Evolutionary conservation across 1,140 invertebrate genomes (phyloP).

Genomic region (Drosophila guanche): DNA sequence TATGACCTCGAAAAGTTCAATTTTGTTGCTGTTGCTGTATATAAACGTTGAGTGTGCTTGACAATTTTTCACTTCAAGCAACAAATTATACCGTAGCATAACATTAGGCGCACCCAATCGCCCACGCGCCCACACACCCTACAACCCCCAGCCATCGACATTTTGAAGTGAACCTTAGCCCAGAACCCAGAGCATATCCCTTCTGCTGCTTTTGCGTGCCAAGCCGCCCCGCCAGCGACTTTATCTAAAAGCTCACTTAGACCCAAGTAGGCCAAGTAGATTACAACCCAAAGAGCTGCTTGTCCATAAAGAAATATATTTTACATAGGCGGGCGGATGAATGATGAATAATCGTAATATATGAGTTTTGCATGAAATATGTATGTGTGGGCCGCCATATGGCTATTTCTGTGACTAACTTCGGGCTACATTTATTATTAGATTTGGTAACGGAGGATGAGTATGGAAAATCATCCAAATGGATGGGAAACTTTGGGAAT

Average conservation of each 20-base stretch:
- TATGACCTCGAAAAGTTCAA: constrained; percentile 80
- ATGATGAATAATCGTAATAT: constrained; percentile 41
- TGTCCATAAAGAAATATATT: constrained; percentile 25
- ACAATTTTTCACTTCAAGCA: constrained; percentile 81
- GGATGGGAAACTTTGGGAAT: constrained; percentile 1
- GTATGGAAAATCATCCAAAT: no score
- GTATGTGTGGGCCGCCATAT: constrained; percentile 9
- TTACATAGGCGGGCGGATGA: not conserved
- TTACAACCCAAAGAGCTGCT: constrained; percentile 64
- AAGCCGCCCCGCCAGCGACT: constrained; percentile 67
- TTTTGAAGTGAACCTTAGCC: constrained; percentile 44
- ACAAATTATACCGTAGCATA: constrained; percentile 79
- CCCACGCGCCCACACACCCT: constrained; percentile 37
- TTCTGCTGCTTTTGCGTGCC: constrained; percentile 60
- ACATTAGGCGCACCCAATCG: constrained; percentile 68
- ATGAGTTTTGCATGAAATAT: constrained; percentile 5
- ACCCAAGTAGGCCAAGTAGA: constrained; percentile 79
- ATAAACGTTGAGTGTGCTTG: constrained; percentile 76
- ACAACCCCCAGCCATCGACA: constrained; percentile 17
- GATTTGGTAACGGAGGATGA: not conserved
- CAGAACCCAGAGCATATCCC: constrained; percentile 11
- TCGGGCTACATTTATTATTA: constrained; percentile 20
- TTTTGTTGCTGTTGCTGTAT: constrained; percentile 63
- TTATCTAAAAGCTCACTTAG: constrained; percentile 81
- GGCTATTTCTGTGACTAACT: constrained; percentile 18